phyloP scores from a whole-genome alignment of 2,888 invertebrate species.

The Apotomis turbidana region DNA sequence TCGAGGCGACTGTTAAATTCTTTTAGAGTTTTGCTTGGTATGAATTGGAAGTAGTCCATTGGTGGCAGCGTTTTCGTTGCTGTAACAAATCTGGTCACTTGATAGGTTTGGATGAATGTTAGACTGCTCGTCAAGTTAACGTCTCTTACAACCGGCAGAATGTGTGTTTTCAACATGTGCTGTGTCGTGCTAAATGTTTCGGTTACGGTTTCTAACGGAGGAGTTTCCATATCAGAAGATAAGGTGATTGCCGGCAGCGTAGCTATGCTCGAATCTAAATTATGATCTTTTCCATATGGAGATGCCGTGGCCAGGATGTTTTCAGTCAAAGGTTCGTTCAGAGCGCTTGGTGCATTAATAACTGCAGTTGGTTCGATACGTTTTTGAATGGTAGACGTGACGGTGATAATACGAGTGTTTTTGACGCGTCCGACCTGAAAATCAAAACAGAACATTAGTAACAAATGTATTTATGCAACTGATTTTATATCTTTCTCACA shows the following conservation, averaged over 20 bases:
- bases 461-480: not conserved
- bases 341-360: constrained; percentile 82
- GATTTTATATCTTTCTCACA: not conserved
- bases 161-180: constrained; percentile 93
- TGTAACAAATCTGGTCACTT: constrained; percentile 93
- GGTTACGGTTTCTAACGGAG: constrained; percentile 93
- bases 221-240: constrained; percentile 90
- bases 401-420: constrained; percentile 94
- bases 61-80: constrained; percentile 96
- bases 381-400: constrained; percentile 93
- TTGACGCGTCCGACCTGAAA: constrained; percentile 92
- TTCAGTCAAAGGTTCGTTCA: constrained; percentile 92
- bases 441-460: constrained; percentile 40
- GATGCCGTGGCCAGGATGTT: constrained; percentile 92
- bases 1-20: constrained; percentile 95
- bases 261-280: constrained; percentile 90
- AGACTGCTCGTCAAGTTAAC: constrained; percentile 89
- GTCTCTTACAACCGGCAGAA: constrained; percentile 91
- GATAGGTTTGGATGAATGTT: constrained; percentile 95
- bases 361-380: constrained; percentile 85
- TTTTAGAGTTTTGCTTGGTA: constrained; percentile 92
- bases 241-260: constrained; percentile 92
- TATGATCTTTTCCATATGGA: constrained; percentile 88
- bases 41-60: constrained; percentile 93
- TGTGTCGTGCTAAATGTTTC: constrained; percentile 97